Evolutionary conservation across 2,113 vertebrate genomes (phyloP).

Genomic region (Propithecus coquereli): DNA sequence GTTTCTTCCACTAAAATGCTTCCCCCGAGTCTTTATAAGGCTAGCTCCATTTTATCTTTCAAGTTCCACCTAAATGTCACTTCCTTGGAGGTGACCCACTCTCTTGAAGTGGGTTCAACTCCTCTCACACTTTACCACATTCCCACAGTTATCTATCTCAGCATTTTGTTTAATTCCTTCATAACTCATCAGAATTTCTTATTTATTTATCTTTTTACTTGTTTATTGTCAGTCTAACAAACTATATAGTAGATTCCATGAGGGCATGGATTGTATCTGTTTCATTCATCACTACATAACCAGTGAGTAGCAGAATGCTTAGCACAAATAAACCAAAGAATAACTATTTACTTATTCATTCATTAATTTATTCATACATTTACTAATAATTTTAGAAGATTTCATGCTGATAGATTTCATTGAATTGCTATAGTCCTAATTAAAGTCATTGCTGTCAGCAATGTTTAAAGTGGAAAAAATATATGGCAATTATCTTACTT

Average conservation of each 20-base stretch:
- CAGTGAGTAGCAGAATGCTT: not conserved
- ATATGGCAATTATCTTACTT: slow-evolving; percentile 27
- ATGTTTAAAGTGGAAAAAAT: not conserved
- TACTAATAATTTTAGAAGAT: slow-evolving; percentile 54
- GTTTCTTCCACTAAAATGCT: not conserved
- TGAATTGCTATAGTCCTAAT: not conserved
- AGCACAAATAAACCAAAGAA: not conserved
- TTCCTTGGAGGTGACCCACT: not conserved
- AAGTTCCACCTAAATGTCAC: not conserved
- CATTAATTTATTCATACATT: not conserved
- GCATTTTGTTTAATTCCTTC: not conserved
- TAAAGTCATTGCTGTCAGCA: slow-evolving; percentile 60
- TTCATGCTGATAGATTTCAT: not conserved
- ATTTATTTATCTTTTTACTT: not conserved
- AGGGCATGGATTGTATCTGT: not conserved
- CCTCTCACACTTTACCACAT: not conserved
- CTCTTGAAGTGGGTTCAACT: not conserved
- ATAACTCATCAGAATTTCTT: not conserved
- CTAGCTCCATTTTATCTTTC: not conserved
- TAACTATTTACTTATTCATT: not conserved
- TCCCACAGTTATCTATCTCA: not conserved
- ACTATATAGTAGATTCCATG: not conserved
- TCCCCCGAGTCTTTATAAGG: not conserved
- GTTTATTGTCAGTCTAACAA: not conserved
- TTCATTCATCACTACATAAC: not conserved